Conservation (phyloP, 2,113 vertebrate genomes). For the Sprattus sprattus region DNA sequence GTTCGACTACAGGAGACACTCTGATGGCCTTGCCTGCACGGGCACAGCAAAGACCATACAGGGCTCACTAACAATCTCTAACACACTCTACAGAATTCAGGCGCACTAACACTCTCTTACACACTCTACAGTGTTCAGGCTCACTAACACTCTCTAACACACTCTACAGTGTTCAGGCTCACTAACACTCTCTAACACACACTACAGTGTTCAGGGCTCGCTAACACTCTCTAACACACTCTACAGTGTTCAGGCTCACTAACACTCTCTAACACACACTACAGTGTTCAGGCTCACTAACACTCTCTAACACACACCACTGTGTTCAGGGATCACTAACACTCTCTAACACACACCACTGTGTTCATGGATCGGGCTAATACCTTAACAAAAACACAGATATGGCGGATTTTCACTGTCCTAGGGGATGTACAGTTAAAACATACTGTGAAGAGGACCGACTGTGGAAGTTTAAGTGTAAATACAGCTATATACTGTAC, state of each 20-base stretch:
- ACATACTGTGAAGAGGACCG: no score
- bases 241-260: no score
- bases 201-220: not conserved
- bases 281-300: not conserved
- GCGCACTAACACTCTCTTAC: no score
- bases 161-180: not conserved
- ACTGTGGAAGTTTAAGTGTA: not conserved
- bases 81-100: no score
- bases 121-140: not conserved
- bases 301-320: not conserved
- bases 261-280: not conserved
- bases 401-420: no score
- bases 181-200: no score
- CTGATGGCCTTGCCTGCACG: constrained; percentile 39
- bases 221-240: not conserved
- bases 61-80: constrained; percentile 23
- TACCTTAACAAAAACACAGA: no score
- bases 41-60: constrained; percentile 32
- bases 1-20: constrained; percentile 75
- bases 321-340: not conserved
- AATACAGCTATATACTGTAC: not conserved
- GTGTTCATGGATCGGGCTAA: no score
- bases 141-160: not conserved
- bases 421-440: no score
- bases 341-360: no score